Evolutionary conservation across 2,888 invertebrate species (phyloP), one percentile per base, ranked within the genome.

Genomic region (Isotomurus palustris): DNA sequence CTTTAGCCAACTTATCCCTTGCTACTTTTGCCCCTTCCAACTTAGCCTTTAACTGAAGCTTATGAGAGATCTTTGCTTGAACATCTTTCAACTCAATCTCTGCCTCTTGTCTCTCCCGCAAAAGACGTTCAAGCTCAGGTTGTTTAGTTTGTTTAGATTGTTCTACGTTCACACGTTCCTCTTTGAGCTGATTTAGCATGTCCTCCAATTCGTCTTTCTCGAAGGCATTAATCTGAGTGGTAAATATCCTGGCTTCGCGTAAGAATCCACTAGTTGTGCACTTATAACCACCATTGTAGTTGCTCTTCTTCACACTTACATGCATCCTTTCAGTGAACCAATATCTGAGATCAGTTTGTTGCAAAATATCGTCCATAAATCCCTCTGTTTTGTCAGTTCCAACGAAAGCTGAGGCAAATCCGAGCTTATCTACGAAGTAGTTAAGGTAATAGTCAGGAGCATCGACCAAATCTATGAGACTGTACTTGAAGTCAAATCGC

Each of bases 361-460:
- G n/a, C n/a, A n/a, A n/a, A n/a, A n/a, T n/a, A n/a, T n/a, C n/a
- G n/a, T n/a, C 22, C 47, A 32, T 32, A 32, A 32, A 10, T 10
- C 8, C 14, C 32, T 32, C 32, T 10, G 14, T 32, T 32, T 10
- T 0, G 43, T 38, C 1, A 41, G 24, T 17, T 53, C 58, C 43
- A 58, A 50, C 28, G 44, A 27, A 17, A 45, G 21, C 17, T 38
- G 54, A 29, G 38, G 10, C 61, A n/a, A n/a, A n/a, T n/a, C n/a
- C n/a, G n/a, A n/a, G n/a, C n/a, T n/a, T n/a, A n/a, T n/a, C n/a
- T n/a, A n/a, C n/a, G n/a, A n/a, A n/a, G 44, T 64, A 67, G 3
- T 61, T 58, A 43, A 70, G 25, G 53, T 68, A 68, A 36, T 68
- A 70, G 14, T 66, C 66, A 5, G 63, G 62, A 2, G 62, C 68